Evolutionary conservation across 2,888 invertebrate genomes (phyloP).

Genomic region (Lasioglossum malachurum): DNA sequence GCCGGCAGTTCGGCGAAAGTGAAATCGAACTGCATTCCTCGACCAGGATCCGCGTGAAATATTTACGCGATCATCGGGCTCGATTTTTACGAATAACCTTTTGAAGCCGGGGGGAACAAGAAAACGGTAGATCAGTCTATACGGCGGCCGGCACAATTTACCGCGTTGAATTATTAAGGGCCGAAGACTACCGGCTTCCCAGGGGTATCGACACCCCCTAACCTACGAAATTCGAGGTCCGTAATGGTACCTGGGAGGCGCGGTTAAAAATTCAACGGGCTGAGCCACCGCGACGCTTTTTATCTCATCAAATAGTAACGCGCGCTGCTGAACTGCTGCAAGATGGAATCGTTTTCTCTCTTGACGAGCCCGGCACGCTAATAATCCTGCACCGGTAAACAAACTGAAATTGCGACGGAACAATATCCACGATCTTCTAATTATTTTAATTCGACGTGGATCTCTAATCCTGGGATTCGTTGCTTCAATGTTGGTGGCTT

Average conservation of each 20-base stretch:
- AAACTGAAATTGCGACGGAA: not conserved
- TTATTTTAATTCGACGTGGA: not conserved
- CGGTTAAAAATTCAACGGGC: slow-evolving; percentile 79
- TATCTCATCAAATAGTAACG: slow-evolving; percentile 83
- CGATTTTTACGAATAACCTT: slow-evolving; percentile 48
- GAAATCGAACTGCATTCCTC: slow-evolving; percentile 48
- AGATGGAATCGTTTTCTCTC: slow-evolving; percentile 56
- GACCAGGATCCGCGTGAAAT: slow-evolving; percentile 40
- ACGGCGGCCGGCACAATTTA: slow-evolving; percentile 80
- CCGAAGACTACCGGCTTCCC: slow-evolving; percentile 79
- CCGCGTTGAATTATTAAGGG: slow-evolving; percentile 81
- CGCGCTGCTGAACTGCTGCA: slow-evolving; percentile 61
- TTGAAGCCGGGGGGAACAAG: slow-evolving; percentile 48
- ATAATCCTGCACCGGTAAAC: slow-evolving; percentile 32
- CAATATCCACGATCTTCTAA: not conserved
- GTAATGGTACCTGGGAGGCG: slow-evolving; percentile 70
- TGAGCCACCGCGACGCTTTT: slow-evolving; percentile 79
- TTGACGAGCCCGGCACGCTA: slow-evolving; percentile 34
- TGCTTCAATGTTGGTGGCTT: not conserved
- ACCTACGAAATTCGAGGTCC: slow-evolving; percentile 74
- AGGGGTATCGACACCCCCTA: slow-evolving; percentile 81
- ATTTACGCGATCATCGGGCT: slow-evolving; percentile 39
- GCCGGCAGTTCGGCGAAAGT: slow-evolving; percentile 34
- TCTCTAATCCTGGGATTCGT: too few species aligned
- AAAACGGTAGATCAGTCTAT: slow-evolving; percentile 64